Conservation (phyloP, 2,888 invertebrate species). For the Pocota personata region DNA sequence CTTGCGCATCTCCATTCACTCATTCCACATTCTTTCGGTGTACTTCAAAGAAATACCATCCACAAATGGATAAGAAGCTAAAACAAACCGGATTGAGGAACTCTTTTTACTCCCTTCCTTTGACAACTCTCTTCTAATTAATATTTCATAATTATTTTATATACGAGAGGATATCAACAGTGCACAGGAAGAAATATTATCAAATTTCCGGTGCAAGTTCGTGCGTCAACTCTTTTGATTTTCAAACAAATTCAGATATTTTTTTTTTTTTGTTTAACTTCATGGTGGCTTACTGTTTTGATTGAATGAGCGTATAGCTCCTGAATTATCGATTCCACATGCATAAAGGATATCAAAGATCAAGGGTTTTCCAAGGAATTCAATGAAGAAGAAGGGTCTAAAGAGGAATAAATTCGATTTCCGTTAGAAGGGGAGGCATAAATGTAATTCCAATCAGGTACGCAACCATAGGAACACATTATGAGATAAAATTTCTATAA, state of each 20-base stretch:
- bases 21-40: constrained; percentile 40
- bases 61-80: neutral
- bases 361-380: constrained; percentile 32
- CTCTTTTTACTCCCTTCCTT: neutral
- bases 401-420: constrained; percentile 1
- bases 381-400: neutral
- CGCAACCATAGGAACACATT: neutral
- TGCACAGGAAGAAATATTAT: constrained; percentile 36
- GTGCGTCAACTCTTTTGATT: constrained; percentile 43
- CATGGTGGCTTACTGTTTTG: neutral
- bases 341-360: constrained; percentile 50
- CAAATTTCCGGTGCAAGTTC: constrained; percentile 58
- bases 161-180: neutral
- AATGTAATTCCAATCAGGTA: constrained; percentile 24
- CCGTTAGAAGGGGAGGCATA: constrained; percentile 34
- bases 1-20: constrained; percentile 6
- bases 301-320: neutral
- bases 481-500: neutral
- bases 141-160: constrained; percentile 49
- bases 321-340: constrained; percentile 51
- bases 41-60: constrained; percentile 43
- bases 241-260: neutral
- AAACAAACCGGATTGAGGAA: constrained; percentile 8
- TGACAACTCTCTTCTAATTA: neutral
- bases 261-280: neutral